Evolutionary conservation across 2,888 invertebrate species (phyloP), one percentile per base, ranked within the genome.

Genomic region (Melinopterus prodromus): DNA sequence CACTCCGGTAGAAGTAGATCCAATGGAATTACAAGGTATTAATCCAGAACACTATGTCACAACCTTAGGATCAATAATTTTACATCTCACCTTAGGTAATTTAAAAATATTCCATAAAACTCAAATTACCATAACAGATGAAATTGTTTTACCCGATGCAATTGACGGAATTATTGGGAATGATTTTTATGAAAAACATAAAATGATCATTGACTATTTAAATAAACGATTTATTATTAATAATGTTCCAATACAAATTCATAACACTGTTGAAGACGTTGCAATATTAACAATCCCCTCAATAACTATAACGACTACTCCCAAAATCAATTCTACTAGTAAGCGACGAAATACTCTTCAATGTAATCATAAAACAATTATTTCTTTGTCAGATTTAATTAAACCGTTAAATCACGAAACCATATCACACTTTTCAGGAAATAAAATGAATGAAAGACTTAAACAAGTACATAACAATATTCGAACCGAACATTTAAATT

Each of bases 61-160:
- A 14, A 77, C 77, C 2, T 14, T 77, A 14, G 77, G 77, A 3
- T 70, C 77, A 3, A 71, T 36, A 70, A 26, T 26, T 26, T 12
- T 77, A 14, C 36, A 35, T n/a, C 71, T 70, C 9, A 14, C 38
- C 1, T 16, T 77, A 53, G n/a, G 70, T n/a, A n/a, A 37, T n/a
- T 6, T 76, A 76, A 76, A 38, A 53, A 15, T 76, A 76, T 53
- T 12, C 15, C 76, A 76, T 76, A 76, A 76, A 38, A 69, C 69
- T 53, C 38, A 76, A 14, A 37, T 76, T 16, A 69, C 53, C 16
- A 15, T 37, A 3, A 69, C 76, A 35, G 35, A 76, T 38, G 6
- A 76, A 76, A 76, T 76, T 38, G 53, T 53, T 53, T 53, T 53
- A 53, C 69, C 37, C 4, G 69, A 15, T 6, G 76, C 5, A 38